Evolutionary conservation across 2,888 invertebrate genomes (phyloP).

Genomic region (Malachius bipustulatus): DNA sequence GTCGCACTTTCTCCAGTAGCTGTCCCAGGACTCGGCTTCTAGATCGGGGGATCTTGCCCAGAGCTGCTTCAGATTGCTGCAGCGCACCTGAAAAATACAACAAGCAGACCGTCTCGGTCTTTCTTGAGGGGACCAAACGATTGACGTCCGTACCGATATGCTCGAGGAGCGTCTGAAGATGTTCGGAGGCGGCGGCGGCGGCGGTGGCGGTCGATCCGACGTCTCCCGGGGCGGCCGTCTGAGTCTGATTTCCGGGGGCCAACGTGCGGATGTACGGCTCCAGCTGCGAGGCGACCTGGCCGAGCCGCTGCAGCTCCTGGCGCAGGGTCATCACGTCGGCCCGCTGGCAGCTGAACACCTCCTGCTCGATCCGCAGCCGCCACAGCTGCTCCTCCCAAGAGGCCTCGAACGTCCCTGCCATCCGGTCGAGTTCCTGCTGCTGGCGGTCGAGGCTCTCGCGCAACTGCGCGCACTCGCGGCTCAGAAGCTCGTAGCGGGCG

Average conservation of each 20-base stretch:
- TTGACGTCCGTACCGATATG: conserved; percentile 36
- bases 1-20: conserved; percentile 44
- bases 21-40: conserved; percentile 42
- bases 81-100: conserved; percentile 23
- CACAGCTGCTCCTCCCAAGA: conserved; percentile 64
- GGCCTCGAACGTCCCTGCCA: conserved; percentile 47
- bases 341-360: conserved; percentile 44
- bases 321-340: conserved; percentile 52
- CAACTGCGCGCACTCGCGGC: conserved; percentile 45
- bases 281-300: conserved; percentile 47
- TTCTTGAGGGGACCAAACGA: too few relatives aligned
- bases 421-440: conserved; percentile 47
- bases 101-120: too few relatives aligned
- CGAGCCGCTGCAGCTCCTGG: conserved; percentile 53
- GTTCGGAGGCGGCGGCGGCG: conserved; percentile 38
- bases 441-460: conserved; percentile 50
- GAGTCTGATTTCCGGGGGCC: conserved; percentile 29
- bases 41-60: conserved; percentile 35
- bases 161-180: conserved; percentile 42
- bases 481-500: conserved; percentile 41
- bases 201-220: conserved; percentile 24
- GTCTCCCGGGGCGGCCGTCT: too few relatives aligned
- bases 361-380: conserved; percentile 57
- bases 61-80: conserved; percentile 29
- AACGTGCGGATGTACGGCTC: conserved; percentile 53